Evolutionary conservation across 2,797 vertebrate species (phyloP), one percentile per base, ranked within the genome.

Genomic region (Sarcoramphus papa): DNA sequence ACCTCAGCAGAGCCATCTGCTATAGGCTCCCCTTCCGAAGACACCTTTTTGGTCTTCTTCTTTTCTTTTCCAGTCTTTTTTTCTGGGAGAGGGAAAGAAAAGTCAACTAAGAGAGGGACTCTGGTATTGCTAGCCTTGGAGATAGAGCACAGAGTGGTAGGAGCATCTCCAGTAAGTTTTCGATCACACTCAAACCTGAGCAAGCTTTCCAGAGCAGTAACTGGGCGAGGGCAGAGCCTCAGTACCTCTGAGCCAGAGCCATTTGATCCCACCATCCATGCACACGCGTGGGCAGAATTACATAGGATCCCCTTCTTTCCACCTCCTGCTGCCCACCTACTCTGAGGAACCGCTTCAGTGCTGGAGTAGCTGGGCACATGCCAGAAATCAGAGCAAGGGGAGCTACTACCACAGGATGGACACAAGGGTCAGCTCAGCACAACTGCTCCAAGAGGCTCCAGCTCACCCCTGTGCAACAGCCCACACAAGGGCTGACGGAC

Each of bases 21-120:
- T 62, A 45, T 7, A 37, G 62, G 72, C 0, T 10, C 73, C 65
- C 64, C 96, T 97, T 96, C 97, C 13, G 53, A 53, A 65, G 93
- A 59, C 19, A 54, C 45, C 65, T 98, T 98, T 95, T 98, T 98
- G 57, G 54, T 88, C 88, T 94, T 98, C 89, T 98, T 98, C 95
- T 97, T 96, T 82, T 98, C 98, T 79, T 97, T 96, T 94, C 80
- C 97, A 53, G 90, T 14, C 67, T 98, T 97, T 78, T 98, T 98
- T 93, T 96, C 98, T 98, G 86, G 48, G 23, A 76, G 13, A 51
- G n/a, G 24, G 22, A 84, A 94, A 95, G 33, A 92, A 90, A 94
- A 84, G 20, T 10, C 47, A 40, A 2, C 25, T 96, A 28, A 94
- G 48, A 75, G 59, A 94, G 18, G 48, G 54, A 41, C 3, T 94